These are phyloP conservation scores for Apeltes quadracus DNA, from an alignment of 2,113 vertebrate species.

Conservation along the genomic window DNA sequence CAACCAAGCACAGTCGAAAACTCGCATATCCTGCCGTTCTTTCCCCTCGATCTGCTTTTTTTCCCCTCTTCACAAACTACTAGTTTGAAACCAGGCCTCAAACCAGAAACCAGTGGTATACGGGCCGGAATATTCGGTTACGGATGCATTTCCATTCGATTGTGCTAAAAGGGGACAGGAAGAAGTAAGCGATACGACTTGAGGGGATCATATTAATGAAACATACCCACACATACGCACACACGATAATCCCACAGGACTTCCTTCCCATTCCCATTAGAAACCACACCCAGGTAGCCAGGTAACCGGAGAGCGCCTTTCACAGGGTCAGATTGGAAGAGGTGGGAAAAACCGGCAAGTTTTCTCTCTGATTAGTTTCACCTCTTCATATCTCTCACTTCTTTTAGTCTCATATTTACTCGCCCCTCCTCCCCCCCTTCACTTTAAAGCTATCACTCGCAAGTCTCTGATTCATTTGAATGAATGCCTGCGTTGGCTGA, in stretches of 20 bases:
- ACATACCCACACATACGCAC: constrained; percentile 21
- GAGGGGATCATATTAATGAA: constrained; percentile 80
- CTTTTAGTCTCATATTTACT: constrained; percentile 2
- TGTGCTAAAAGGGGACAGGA: constrained; percentile 76
- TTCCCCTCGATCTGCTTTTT: constrained; percentile 27
- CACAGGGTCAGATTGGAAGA: constrained; percentile 77
- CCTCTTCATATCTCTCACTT: constrained; percentile 11
- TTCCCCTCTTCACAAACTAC: constrained; percentile 12
- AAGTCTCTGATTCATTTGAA: constrained; percentile 37
- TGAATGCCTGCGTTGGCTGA: constrained; percentile 32
- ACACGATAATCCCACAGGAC: constrained; percentile 76
- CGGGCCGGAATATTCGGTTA: constrained; percentile 77
- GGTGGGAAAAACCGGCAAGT: constrained; percentile 63
- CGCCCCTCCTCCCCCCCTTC: not conserved
- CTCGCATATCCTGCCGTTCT: constrained; percentile 47
- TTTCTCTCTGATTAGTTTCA: constrained; percentile 55
- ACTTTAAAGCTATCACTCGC: constrained; percentile 17
- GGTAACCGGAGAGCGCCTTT: constrained; percentile 80
- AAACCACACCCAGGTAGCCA: constrained; percentile 77
- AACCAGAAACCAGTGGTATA: constrained; percentile 62
- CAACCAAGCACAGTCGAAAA: not conserved
- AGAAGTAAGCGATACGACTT: constrained; percentile 80
- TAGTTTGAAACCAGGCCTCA: constrained; percentile 59
- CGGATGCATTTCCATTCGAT: constrained; percentile 79
- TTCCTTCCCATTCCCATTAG: constrained; percentile 79